Conservation (phyloP, 2,797 vertebrate genomes). For the Sebastes steindachneri region DNA sequence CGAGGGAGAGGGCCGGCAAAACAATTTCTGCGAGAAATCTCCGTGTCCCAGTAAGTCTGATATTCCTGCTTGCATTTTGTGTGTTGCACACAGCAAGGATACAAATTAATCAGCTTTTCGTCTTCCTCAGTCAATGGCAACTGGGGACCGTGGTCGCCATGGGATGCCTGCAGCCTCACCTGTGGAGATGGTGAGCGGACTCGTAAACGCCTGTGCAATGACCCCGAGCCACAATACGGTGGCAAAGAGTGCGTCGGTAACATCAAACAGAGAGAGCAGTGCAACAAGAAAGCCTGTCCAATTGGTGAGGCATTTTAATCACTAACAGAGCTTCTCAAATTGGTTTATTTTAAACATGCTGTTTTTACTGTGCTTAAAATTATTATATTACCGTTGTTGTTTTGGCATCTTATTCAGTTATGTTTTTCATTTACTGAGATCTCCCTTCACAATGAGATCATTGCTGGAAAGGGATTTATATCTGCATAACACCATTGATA, state of each 20-base stretch:
- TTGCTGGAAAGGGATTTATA: background rate
- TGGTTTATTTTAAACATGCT: background rate
- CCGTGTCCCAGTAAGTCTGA: slow-evolving; percentile 92
- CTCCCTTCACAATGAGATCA: background rate
- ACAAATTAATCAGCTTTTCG: background rate
- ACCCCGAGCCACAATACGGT: slow-evolving; percentile 88
- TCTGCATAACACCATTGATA: slow-evolving; percentile 6
- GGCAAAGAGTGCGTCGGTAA: slow-evolving; percentile 95
- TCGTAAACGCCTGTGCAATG: slow-evolving; percentile 93
- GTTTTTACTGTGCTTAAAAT: background rate
- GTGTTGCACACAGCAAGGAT: background rate
- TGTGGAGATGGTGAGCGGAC: slow-evolving; percentile 92
- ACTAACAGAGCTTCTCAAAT: background rate
- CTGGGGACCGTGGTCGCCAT: slow-evolving; percentile 97
- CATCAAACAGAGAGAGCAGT: slow-evolving; percentile 85
- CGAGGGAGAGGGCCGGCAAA: slow-evolving; percentile 92
- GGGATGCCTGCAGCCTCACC: slow-evolving; percentile 92
- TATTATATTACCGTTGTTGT: background rate
- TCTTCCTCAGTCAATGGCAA: slow-evolving; percentile 90
- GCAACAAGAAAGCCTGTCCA: slow-evolving; percentile 94
- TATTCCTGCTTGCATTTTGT: background rate
- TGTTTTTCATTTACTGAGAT: background rate
- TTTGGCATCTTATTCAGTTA: background rate
- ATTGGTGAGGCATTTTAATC: slow-evolving; percentile 85
- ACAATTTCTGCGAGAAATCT: slow-evolving; percentile 89